Conservation (phyloP, 2,888 invertebrate species). For the Fragum sueziense region DNA sequence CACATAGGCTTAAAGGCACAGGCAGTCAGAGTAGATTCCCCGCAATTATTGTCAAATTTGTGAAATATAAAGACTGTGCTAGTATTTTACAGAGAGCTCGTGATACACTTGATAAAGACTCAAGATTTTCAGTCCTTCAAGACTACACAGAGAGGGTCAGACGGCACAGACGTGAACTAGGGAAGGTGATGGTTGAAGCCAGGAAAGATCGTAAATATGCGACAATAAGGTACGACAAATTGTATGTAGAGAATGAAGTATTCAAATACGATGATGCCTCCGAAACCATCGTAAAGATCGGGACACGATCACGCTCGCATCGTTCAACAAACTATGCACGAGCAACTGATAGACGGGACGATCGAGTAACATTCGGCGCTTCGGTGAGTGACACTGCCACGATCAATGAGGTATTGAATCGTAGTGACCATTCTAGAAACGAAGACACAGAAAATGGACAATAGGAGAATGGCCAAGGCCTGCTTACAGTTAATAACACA, state of each 20-base stretch:
- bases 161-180: neutral
- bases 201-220: neutral
- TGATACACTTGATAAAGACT: neutral
- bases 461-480: neutral
- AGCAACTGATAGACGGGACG: neutral
- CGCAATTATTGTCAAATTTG: slow-evolving; percentile 35
- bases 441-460: neutral
- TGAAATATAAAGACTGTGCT: slow-evolving; percentile 30
- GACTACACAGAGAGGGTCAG: slow-evolving; percentile 16
- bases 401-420: neutral
- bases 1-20: slow-evolving; percentile 26
- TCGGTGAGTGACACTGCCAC: neutral
- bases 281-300: neutral
- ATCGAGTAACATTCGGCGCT: neutral
- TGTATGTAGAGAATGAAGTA: neutral
- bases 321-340: neutral
- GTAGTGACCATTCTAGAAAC: no score
- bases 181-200: neutral
- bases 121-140: slow-evolving; percentile 11
- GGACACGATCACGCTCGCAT: neutral
- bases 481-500: neutral
- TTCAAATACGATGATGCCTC: neutral
- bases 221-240: neutral
- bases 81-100: slow-evolving; percentile 12
- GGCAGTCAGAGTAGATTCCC: neutral